Evolutionary conservation across 2,113 vertebrate genomes (phyloP), one percentile per base, ranked within the genome.

Genomic region (Lamprologus speciosus): DNA sequence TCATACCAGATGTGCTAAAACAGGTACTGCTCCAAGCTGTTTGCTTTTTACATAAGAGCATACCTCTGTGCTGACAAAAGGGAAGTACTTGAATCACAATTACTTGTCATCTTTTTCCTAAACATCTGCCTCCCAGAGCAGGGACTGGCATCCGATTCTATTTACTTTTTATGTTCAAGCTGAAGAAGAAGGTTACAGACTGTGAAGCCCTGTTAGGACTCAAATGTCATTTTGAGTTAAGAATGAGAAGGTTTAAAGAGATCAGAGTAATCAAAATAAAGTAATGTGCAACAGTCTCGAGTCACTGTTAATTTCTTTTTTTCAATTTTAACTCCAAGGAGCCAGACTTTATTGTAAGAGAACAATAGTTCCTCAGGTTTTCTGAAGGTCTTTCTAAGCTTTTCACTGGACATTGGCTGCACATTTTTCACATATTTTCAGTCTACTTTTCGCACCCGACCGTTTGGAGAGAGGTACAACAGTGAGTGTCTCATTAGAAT

Each of bases 11-110:
- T 81, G 73, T 10, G 63, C 45, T 85, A 79, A 82, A 89, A 82
- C 90, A 88, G 60, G 82, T 70, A 65, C 21, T 2, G 33, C 40
- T 12, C 26, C 4, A 3, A 10, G 3, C 37, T 73, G 40, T 47
- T 73, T 73, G 21, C 42, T 45, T 65, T 68, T 45, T 19, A 51
- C 10, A 63, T 73, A 54, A 28, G 21, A 54, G 17, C 19, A 7
- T 23, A 40, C 23, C 21, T 75, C 45, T 40, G 19, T 2, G 10
- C 55, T 19, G 26, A 42, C 68, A 47, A 85, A 91, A 47, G 84
- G 70, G 47, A 80, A 85, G 57, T 79, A 89, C 84, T 84, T 82
- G 83, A 93, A 45, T 58, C 81, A 79, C 57, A 85, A 45, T 12
- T 31, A 50, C 17, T 70, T 60, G 58, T 75, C 47, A 58, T 14